Base-by-base conservation (phyloP, 2,888 invertebrate species). In the Lepeophtheirus nordmannii region DNA sequence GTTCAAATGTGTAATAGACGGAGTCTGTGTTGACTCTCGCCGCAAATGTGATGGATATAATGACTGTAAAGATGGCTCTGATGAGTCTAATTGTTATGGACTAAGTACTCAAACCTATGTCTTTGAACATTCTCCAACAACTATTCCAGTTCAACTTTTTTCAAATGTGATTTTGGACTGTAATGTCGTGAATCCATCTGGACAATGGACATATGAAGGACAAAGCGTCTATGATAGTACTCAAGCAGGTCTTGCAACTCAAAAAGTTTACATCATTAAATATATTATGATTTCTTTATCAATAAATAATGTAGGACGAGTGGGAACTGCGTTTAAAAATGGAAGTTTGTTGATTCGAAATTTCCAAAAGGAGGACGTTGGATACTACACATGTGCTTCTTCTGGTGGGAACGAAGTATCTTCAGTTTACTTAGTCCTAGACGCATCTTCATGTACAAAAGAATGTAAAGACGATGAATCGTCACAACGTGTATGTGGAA, bases 21-120 rank as follows among this genome's bases (percentile, higher is more conserved):
- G 22, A 11, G 37, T 60, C 11, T 60, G 60, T 30, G 38, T 60
- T 10, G 60, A 60, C 23, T 14, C 14, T 30, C 60, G 60, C 12
- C 60, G 60, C 17, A 30, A 38, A 20, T 60, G 60, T 14, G 60
- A 60, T 37, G 60, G 60, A 38, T 22, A 14, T 11, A 60, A 60
- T 60, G 60, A 60, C 30, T 60, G 60, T 30, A 38, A 38, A 1
- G n/a, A 14, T 14, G 38, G 38, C 23, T 23, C 30, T 14, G 60
- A 60, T 22, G 60, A 60, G 30, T 1, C 11, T 10, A 12, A 22
- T 60, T 60, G 60, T 38, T 11, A 60, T 9, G 23, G 30, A 10
- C 37, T 22, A 17, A 30, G 22, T 22, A 30, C 60, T 10, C 30
- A 60, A 17, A 30, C 60, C 7, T 60, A 20, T 60, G 2, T 60